A percentile compares a stretch with the other conserved stretches of the same genome.
Conservation (phyloP, 2,113 vertebrate species). For the Felis chaus region DNA sequence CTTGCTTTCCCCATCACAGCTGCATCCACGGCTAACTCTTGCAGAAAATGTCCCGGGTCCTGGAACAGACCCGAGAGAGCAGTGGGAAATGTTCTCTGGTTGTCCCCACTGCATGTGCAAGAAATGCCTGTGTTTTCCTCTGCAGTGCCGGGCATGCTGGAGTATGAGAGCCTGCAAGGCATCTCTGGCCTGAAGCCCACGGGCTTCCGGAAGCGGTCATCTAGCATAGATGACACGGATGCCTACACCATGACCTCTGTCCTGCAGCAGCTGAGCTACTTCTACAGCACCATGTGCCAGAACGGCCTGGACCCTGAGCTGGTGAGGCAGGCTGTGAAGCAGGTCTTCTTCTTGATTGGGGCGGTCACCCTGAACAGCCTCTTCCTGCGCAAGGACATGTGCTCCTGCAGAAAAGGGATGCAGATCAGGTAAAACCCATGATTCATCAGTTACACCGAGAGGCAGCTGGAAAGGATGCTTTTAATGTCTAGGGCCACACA, state of each 20-base stretch:
- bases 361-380: conserved; percentile 94
- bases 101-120: background rate
- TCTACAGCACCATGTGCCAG: conserved; percentile 93
- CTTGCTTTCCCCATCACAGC: background rate
- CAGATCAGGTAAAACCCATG: conserved; percentile 92
- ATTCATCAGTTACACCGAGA: background rate
- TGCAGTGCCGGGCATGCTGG: conserved; percentile 95
- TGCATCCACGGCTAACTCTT: background rate
- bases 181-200: conserved; percentile 97
- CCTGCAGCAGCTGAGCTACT: conserved; percentile 92
- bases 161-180: conserved; percentile 97
- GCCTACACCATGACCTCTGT: conserved; percentile 93
- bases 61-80: background rate
- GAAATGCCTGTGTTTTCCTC: background rate
- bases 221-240: conserved; percentile 91
- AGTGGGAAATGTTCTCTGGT: background rate
- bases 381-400: conserved; percentile 98
- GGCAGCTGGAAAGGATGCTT: background rate
- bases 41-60: background rate
- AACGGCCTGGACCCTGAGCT: conserved; percentile 93
- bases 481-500: accelerated
- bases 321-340: conserved; percentile 90
- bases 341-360: conserved; percentile 94
- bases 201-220: conserved; percentile 95
- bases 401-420: conserved; percentile 99